Base-by-base conservation (phyloP, 2,113 vertebrate species). In the Alces alces region DNA sequence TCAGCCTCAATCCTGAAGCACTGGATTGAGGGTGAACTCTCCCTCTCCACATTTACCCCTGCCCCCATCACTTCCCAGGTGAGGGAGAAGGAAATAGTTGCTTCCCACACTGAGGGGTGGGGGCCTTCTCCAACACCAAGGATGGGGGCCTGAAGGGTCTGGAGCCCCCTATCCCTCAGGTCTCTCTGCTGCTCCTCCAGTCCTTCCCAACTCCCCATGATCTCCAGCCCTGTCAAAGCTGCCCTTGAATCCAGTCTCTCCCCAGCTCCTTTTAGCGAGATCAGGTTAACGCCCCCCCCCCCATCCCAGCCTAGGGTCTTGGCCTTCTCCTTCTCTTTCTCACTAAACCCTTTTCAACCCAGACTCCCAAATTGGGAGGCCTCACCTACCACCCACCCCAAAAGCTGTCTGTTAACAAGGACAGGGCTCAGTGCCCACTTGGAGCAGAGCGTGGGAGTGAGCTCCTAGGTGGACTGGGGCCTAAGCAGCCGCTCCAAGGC, bases 401-500 rank as follows among this genome's bases (percentile, higher is more conserved):
- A 23, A 54, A 21, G 78, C 96, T 55, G 54, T 52, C 33, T 52
- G 64, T 61, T 78, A 82, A 85, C 39, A 92, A 50, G 12, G 5
- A 52, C 1, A 17, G 36, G 58, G 23, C 90, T 86, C 36, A 87
- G 57, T 16, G 16, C 54, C 96, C 45, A 2, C 91, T 84, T 78
- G 84, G 82, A 97, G 50, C 0, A 50, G 19, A 94, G 64, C 16
- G 1, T 89, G 88, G 43, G 73, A 94, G 88, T 55, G 2, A 94
- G 86, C n/a, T 90, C 80, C 93, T 36, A 64, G 95, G 47, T 93
- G 90, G 97, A 89, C 85, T 16, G 4, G 73, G 84, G 64, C 94
- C 91, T 19, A 28, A 39, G 70, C 33, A 13, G 94, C 92, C 93
- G 95, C 96, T 98, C 96, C 97, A 85, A 16, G 39, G 82, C n/a